Evolutionary conservation across 2,888 invertebrate species (phyloP), one percentile per base, ranked within the genome.

Genomic region (Spilosoma lubricipeda): DNA sequence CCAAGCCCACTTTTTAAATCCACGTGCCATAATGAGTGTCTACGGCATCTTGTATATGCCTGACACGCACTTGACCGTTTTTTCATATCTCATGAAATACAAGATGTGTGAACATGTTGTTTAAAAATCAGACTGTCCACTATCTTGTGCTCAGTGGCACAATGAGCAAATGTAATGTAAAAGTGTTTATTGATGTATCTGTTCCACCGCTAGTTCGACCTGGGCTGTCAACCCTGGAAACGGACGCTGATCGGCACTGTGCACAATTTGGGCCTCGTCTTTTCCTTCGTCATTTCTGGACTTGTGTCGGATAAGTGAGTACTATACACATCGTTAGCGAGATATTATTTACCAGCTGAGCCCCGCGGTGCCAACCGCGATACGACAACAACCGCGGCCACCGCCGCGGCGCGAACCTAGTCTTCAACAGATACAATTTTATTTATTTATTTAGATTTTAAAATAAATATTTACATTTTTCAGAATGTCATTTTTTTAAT

Each of bases 191-290:
- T 30, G 8, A 63, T 30, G 18, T 63, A 5, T 11, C 13, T 63
- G 23, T 15, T n/a, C 30, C n/a, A 15, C n/a, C 13, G 8, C 1
- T 91, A 97, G 97, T 97, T 97, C 88, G 93, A 96, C 87, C 90
- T 97, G 74, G 97, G 97, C 69, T 97, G 97, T 85, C 94, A 96
- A 76, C 96, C 97, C 77, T 98, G 98, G 98, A 97, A 97, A 91
- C 91, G 97, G 74, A 96, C 98, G 0, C 87, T 98, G 83, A 96
- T 98, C 59, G 98, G 98, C 15, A 97, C 98, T 2, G 95, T 97
- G 11, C 97, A 97, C 88, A 97, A 97, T 88, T 90, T 97, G 69
- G 98, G 98, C 2, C 97, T 97, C 79, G 97, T 98, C 82, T 95
- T 97, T 86, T 97, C 97, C 0, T 96, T 97, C 82, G 96, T 97